phyloP scores from a whole-genome alignment of 2,797 vertebrate genomes.

The Bucorvus abyssinicus region DNA sequence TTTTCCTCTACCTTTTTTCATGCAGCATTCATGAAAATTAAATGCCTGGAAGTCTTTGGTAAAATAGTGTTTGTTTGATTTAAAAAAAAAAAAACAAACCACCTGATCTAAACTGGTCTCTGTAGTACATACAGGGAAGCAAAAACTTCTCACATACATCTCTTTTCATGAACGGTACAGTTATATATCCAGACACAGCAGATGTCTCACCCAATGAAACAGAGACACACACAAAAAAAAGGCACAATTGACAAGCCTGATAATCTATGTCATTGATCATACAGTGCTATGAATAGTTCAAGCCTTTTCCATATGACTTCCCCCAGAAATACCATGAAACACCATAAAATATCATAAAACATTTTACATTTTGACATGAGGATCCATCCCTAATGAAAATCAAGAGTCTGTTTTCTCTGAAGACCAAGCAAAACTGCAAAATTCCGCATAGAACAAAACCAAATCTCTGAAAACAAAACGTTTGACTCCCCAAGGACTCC shows the following conservation, averaged over 20 bases:
- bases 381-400: not conserved
- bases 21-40: not conserved
- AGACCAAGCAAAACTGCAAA: not conserved
- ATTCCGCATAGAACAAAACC: not conserved
- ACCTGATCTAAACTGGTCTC: not conserved
- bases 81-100: too few relatives aligned
- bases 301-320: not conserved
- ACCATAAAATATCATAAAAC: not conserved
- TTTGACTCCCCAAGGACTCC: not conserved
- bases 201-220: not conserved
- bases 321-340: not conserved
- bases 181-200: not conserved
- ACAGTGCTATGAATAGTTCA: not conserved
- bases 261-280: not conserved
- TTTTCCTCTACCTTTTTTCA: not conserved
- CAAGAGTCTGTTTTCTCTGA: not conserved
- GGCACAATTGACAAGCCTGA: not conserved
- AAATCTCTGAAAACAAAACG: not conserved
- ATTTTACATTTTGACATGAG: not conserved
- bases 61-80: not conserved
- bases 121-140: not conserved
- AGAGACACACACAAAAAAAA: not conserved
- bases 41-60: not conserved
- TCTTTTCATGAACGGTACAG: not conserved
- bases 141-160: not conserved